Evolutionary conservation across 2,113 vertebrate genomes (phyloP).

Genomic region (Nothobranchius furzeri): DNA sequence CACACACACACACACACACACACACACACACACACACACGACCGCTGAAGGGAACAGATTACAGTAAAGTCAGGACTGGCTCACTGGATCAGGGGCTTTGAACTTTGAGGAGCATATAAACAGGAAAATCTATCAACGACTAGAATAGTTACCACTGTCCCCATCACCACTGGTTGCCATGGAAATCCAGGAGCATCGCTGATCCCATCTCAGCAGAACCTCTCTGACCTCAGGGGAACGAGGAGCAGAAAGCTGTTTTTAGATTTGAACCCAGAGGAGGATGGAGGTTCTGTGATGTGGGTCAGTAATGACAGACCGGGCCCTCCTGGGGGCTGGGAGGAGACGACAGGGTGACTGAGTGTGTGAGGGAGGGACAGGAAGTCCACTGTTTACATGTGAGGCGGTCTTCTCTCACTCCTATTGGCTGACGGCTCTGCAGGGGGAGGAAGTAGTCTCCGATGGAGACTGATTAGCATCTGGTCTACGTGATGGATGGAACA

Average conservation of each 20-base stretch:
- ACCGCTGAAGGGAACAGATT: too few relatives aligned
- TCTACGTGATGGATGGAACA: slow-evolving; percentile 58
- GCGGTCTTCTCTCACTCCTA: slow-evolving; percentile 38
- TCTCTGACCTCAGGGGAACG: slow-evolving; percentile 21
- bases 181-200: neutral
- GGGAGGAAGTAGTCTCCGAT: slow-evolving; percentile 65
- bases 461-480: slow-evolving; percentile 64
- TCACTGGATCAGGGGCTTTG: too few relatives aligned
- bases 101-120: too few relatives aligned
- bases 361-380: slow-evolving; percentile 58
- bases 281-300: slow-evolving; percentile 61
- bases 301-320: slow-evolving; percentile 62
- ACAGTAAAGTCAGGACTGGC: too few relatives aligned
- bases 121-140: too few relatives aligned
- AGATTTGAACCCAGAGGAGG: slow-evolving; percentile 15
- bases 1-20: neutral
- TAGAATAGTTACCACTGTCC: neutral
- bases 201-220: neutral
- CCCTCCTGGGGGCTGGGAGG: slow-evolving; percentile 64
- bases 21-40: neutral
- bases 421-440: slow-evolving; percentile 34
- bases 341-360: slow-evolving; percentile 22
- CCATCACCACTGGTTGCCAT: neutral
- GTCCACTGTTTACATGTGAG: slow-evolving; percentile 57
- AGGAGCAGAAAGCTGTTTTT: slow-evolving; percentile 6